These are phyloP conservation scores for Andrena marginata DNA, from an alignment of 2,888 invertebrate species.

Conservation along the genomic window DNA sequence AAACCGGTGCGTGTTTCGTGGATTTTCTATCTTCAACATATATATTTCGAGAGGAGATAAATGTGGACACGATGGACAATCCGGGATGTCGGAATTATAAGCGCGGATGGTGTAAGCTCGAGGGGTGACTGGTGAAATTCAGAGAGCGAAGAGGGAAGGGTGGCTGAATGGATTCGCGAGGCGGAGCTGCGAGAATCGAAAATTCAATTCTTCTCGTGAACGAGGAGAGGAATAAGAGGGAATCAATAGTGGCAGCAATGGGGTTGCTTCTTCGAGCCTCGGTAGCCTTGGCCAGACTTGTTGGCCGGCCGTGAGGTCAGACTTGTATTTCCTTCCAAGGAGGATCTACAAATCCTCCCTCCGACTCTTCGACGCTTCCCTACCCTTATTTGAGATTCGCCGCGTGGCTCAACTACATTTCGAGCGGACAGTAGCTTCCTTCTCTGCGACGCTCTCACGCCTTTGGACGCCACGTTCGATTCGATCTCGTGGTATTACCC, in stretches of 20 bases:
- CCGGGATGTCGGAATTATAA: background rate
- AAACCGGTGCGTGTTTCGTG: no score
- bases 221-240: conserved; percentile 73
- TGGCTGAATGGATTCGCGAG: conserved; percentile 60
- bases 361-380: conserved; percentile 34
- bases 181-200: conserved; percentile 74
- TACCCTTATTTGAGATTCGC: conserved; percentile 48
- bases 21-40: background rate
- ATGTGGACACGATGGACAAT: background rate
- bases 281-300: conserved; percentile 50
- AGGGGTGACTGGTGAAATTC: conserved; percentile 2
- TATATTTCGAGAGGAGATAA: no score
- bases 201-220: conserved; percentile 81
- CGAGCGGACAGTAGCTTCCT: conserved; percentile 63
- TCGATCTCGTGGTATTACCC: conserved; percentile 26
- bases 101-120: background rate
- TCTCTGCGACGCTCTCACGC: conserved; percentile 31
- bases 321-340: conserved; percentile 81
- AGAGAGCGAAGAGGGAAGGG: conserved; percentile 66
- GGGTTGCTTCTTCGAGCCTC: conserved; percentile 54
- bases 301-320: conserved; percentile 62
- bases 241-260: conserved; percentile 78
- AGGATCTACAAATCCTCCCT: conserved; percentile 79
- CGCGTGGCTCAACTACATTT: conserved; percentile 56
- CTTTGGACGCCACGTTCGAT: conserved; percentile 32